These are phyloP conservation scores for Hydroisotoma schaefferi DNA, from an alignment of 2,888 invertebrate species.

Conservation along the genomic window DNA sequence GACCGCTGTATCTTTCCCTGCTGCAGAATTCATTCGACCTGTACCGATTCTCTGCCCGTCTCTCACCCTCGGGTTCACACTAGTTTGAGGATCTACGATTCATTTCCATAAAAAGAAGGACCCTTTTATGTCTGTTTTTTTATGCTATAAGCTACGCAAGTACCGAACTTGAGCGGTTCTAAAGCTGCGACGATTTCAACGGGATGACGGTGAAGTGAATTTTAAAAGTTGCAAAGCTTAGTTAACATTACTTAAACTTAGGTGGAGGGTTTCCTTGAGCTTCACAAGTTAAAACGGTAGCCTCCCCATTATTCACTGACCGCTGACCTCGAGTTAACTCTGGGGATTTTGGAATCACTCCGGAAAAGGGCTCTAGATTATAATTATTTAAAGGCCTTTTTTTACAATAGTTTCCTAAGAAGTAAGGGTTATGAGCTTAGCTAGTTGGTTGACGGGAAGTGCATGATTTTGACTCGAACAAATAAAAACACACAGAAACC, in stretches of 20 bases:
- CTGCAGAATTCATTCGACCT: slow-evolving; percentile 46
- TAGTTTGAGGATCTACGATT: slow-evolving; percentile 47
- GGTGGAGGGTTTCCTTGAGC: slow-evolving; percentile 36
- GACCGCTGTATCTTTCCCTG: slow-evolving; percentile 55
- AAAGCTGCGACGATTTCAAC: slow-evolving; percentile 22
- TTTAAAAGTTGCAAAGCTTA: not conserved
- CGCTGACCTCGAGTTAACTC: slow-evolving; percentile 39
- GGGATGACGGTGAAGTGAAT: not conserved
- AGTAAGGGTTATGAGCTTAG: too few relatives aligned
- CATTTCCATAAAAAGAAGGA: not conserved
- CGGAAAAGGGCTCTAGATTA: slow-evolving; percentile 44
- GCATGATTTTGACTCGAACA: too few relatives aligned
- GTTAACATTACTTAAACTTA: slow-evolving; percentile 13
- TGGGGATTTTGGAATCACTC: slow-evolving; percentile 44
- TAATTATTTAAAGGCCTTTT: too few relatives aligned
- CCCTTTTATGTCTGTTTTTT: not conserved
- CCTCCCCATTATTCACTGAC: slow-evolving; percentile 20
- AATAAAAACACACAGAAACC: too few relatives aligned
- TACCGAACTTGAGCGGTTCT: slow-evolving; percentile 12
- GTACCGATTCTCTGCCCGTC: slow-evolving; percentile 49
- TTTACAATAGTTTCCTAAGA: too few relatives aligned
- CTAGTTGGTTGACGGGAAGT: too few relatives aligned
- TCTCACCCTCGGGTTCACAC: slow-evolving; percentile 49
- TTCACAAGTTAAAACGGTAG: slow-evolving; percentile 39
- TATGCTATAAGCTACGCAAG: too few relatives aligned